A percentile compares a stretch with the other conserved stretches of the same genome.
Conservation (phyloP, 1,140 invertebrate genomes). For the Aphis craccivora region DNA sequence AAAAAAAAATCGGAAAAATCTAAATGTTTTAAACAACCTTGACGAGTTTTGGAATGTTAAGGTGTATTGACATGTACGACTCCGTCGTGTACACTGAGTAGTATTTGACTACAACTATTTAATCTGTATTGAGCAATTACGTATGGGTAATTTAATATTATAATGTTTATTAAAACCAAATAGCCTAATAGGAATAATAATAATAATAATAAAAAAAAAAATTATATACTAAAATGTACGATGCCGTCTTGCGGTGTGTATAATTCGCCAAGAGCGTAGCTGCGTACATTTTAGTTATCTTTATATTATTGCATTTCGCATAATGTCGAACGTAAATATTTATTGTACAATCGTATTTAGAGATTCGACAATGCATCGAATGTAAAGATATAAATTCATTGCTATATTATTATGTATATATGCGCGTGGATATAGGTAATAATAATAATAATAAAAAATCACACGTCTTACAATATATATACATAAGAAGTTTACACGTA, state of each 20-base stretch:
- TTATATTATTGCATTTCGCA: background rate
- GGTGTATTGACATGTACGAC: background rate
- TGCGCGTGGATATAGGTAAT: background rate
- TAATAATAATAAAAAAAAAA: background rate
- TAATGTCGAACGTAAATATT: background rate
- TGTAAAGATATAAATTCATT: background rate
- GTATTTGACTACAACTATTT: background rate
- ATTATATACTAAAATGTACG: too few relatives aligned
- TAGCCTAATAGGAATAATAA: background rate
- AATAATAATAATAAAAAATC: background rate
- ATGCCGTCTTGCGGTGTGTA: background rate
- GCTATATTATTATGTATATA: background rate
- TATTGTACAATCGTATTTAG: conserved; percentile 3
- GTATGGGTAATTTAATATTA: background rate
- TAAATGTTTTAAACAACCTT: background rate
- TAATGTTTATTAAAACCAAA: background rate
- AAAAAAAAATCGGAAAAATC: conserved; percentile 1
- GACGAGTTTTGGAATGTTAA: background rate
- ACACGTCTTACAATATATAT: background rate
- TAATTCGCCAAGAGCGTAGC: background rate
- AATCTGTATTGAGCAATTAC: background rate
- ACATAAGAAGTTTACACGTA: background rate
- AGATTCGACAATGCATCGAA: background rate
- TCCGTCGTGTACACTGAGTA: background rate
- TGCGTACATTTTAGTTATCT: background rate